Evolutionary conservation across 2,113 vertebrate species (phyloP), one percentile per base, ranked within the genome.

Genomic region (Stegastes partitus): DNA sequence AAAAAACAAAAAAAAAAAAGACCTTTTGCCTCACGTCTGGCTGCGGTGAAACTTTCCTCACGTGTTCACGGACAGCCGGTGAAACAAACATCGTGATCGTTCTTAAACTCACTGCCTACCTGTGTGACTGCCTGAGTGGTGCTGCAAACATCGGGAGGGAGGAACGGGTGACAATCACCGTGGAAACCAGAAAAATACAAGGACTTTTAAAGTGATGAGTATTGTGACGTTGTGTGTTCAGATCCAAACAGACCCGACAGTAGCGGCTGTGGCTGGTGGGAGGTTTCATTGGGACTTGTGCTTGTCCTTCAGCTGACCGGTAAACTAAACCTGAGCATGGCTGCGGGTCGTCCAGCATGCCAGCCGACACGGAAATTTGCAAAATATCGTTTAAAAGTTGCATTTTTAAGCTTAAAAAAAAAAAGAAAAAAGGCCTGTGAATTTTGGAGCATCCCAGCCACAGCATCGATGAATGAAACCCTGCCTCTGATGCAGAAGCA

Each of bases 31-130:
- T 83, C 69, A 70, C 1, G 16, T 49, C 65, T 39, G 75, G 74
- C 71, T 81, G 77, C 67, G 28, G 44, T 45, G 67, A 58, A 73
- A 64, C 62, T 11, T 3, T 81, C 59, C 68, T 79, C 23, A 37
- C 72, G 70, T 56, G 82, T 61, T 74, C 62, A 45, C 50, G 4
- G 79, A 11, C 49, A 25, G 62, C 71, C 75, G 45, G 83, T 63
- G 66, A 6, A 69, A 83, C 66, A 79, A 86, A 87, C 65, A 72
- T 79, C 44, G 68, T 71, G 68, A 83, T 85, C 5, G 37, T 59
- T 86, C 28, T 81, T 58, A n/a, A 79, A 83, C 55, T 87, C 83
- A 87, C 86, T 89, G 89, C 86, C 91, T 86, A 83, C 84, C 83
- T 83, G 74, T 76, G 62, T 58, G 58, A 82, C 77, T 88, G 86